phyloP scores from a whole-genome alignment of 2,888 invertebrate genomes.

The Lasioglossum pauxillum region DNA sequence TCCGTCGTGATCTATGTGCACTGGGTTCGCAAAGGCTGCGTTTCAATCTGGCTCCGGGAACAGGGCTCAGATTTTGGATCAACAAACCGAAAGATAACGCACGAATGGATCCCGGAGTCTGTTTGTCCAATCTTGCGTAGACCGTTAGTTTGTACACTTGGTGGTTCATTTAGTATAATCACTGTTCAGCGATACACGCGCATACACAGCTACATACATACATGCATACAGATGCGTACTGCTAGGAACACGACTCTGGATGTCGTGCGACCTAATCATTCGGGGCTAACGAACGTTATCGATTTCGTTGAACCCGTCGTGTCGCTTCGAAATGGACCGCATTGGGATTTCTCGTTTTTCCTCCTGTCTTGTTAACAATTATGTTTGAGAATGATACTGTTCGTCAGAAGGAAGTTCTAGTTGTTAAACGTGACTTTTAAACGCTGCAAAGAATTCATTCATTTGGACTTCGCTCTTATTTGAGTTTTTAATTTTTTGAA shows the following conservation, averaged over 20 bases:
- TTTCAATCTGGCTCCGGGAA: slow-evolving; percentile 29
- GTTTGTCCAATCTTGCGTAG: slow-evolving; percentile 36
- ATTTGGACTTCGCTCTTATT: too few species aligned
- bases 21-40: slow-evolving; percentile 9
- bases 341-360: not conserved
- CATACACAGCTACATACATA: not conserved
- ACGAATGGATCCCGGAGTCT: slow-evolving; percentile 27
- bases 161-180: slow-evolving; percentile 42
- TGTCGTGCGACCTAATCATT: slow-evolving; percentile 25
- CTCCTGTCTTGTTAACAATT: not conserved
- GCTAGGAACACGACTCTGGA: not conserved
- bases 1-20: not conserved
- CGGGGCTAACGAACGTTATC: slow-evolving; percentile 30
- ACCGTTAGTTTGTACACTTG: slow-evolving; percentile 52
- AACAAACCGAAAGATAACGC: slow-evolving; percentile 50
- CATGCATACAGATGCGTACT: slow-evolving; percentile 3
- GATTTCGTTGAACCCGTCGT: slow-evolving; percentile 25
- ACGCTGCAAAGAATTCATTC: too few species aligned
- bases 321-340: not conserved
- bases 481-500: too few species aligned
- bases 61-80: slow-evolving; percentile 25
- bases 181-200: not conserved
- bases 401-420: too few species aligned
- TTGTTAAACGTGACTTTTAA: too few species aligned
- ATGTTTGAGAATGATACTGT: not conserved